These are phyloP conservation scores for Podarcis muralis DNA, from an alignment of 2,113 vertebrate genomes.

Conservation along the genomic window DNA sequence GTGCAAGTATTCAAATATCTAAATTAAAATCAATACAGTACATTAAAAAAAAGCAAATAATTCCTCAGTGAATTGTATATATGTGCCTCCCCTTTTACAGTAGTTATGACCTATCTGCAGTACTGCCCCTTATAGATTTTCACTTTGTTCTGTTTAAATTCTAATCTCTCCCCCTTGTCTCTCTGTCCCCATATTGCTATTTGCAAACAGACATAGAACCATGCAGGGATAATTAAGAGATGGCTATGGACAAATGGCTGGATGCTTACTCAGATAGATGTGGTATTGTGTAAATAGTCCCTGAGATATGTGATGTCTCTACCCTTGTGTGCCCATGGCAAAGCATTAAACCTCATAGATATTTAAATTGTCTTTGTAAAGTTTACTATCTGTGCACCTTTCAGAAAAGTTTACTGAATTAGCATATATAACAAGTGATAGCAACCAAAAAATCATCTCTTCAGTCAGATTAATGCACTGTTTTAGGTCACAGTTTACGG, in stretches of 20 bases:
- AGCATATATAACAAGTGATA: background rate
- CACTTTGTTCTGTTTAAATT: background rate
- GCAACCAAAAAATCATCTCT: background rate
- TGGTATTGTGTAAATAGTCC: background rate
- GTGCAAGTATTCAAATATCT: background rate
- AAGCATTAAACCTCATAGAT: no score
- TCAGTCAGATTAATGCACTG: background rate
- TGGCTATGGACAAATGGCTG: background rate
- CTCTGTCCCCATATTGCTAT: background rate
- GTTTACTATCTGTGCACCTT: no score
- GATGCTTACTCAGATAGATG: background rate
- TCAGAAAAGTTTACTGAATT: no score
- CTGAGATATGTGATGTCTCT: no score
- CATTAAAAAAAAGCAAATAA: background rate
- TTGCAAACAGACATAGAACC: background rate
- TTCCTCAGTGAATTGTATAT: background rate
- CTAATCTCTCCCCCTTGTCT: background rate
- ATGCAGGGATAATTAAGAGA: background rate
- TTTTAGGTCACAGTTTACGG: slow-evolving; percentile 34
- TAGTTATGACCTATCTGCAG: background rate
- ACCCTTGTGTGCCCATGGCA: no score
- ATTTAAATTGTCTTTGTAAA: no score
- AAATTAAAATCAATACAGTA: background rate
- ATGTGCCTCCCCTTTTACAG: background rate
- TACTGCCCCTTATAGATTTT: background rate